These are phyloP conservation scores for Atopsyche davidsoni DNA, from an alignment of 1,140 invertebrate genomes.

Conservation along the genomic window DNA sequence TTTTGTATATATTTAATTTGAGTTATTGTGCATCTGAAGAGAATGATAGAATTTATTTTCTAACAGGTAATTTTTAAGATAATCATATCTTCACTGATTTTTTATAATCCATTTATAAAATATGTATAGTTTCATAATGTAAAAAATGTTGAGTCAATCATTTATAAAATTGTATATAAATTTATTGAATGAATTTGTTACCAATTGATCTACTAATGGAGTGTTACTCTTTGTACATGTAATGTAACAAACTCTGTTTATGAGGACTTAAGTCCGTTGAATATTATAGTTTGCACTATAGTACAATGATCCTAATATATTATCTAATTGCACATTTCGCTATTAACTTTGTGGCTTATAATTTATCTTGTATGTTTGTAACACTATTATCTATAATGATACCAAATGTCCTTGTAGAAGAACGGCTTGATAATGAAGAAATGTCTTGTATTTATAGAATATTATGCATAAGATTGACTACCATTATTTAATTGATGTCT, in stretches of 20 bases:
- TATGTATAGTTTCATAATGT: neutral
- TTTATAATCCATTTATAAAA: neutral
- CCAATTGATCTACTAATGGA: neutral
- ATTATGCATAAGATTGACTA: too few species aligned
- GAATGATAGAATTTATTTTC: neutral
- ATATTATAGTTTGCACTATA: neutral
- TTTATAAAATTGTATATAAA: neutral
- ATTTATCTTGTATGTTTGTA: too few species aligned
- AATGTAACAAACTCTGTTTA: too few species aligned
- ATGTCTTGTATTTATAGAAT: too few species aligned
- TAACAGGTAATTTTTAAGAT: neutral
- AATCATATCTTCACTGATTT: neutral
- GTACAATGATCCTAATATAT: neutral
- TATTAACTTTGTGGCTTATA: neutral
- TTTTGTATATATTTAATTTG: too few species aligned
- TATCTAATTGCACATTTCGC: too few species aligned
- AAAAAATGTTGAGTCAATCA: neutral
- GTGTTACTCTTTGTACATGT: too few species aligned
- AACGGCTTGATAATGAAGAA: too few species aligned
- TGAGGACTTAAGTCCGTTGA: neutral
- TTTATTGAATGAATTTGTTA: constrained; percentile 2
- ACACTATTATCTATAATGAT: neutral
- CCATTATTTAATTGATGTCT: too few species aligned
- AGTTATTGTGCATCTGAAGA: neutral
- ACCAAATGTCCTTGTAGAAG: neutral